phyloP scores from a whole-genome alignment of 2,888 invertebrate genomes.

The Nematopogon swammerdamellus region DNA sequence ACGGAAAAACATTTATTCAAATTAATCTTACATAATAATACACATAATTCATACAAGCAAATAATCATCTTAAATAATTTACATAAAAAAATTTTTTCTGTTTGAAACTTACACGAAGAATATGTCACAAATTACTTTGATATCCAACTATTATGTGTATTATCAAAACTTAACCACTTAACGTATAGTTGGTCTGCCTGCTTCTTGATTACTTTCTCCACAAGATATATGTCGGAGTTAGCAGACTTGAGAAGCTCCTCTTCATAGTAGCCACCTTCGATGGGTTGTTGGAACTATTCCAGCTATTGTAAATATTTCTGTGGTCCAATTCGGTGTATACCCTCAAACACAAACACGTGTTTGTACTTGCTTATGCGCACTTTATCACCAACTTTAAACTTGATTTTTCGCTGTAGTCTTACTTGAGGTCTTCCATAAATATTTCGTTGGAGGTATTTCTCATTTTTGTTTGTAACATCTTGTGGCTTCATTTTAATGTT shows the following conservation, averaged over 20 bases:
- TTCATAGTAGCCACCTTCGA: conserved; percentile 19
- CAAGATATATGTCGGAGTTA: conserved; percentile 16
- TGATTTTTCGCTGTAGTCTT: conserved; percentile 1
- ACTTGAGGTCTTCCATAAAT: too few relatives aligned
- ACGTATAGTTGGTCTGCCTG: conserved; percentile 15
- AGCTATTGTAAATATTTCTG: conserved; percentile 17
- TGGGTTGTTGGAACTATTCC: conserved; percentile 13
- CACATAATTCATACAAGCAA: too few relatives aligned
- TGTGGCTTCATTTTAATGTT: too few relatives aligned
- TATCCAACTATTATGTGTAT: conserved; percentile 18
- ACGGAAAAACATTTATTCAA: too few relatives aligned
- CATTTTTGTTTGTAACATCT: too few relatives aligned
- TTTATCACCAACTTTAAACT: conserved; percentile 13
- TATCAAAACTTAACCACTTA: conserved; percentile 17
- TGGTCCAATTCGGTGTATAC: conserved; percentile 18
- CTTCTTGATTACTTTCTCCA: conserved; percentile 18
- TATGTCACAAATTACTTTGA: too few relatives aligned
- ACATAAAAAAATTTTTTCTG: too few relatives aligned
- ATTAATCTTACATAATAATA: too few relatives aligned
- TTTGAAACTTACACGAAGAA: too few relatives aligned
- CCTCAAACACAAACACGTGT: conserved; percentile 13
- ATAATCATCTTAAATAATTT: too few relatives aligned
- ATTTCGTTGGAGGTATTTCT: too few relatives aligned
- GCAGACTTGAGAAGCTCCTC: conserved; percentile 16
- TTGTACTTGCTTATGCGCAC: conserved; percentile 16